These are phyloP conservation scores for Pseudoatta argentina DNA, from an alignment of 1,140 invertebrate genomes.

Conservation along the genomic window DNA sequence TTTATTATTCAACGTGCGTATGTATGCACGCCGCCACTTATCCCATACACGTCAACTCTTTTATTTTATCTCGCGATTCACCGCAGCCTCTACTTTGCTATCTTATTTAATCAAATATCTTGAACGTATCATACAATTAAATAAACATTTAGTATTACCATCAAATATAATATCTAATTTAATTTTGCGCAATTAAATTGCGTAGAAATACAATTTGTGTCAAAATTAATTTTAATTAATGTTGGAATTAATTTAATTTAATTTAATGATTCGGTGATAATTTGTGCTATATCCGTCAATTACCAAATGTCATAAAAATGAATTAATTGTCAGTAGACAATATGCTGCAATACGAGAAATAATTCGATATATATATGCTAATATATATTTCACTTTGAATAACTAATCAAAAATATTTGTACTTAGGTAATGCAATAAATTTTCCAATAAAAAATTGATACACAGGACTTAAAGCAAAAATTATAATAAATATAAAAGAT, in stretches of 20 bases:
- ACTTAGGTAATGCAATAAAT: neutral
- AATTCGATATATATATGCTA: neutral
- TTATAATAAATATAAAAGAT: neutral
- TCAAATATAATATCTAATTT: neutral
- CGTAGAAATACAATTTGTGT: neutral
- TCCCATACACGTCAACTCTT: conserved; percentile 13
- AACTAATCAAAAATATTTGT: neutral
- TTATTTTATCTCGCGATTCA: conserved; percentile 44
- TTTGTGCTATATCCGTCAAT: neutral
- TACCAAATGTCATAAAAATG: neutral
- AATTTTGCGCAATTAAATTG: neutral
- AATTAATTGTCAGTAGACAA: neutral
- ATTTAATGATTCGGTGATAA: neutral
- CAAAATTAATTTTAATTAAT: conserved; percentile 3
- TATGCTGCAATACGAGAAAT: neutral
- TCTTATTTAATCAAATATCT: conserved; percentile 9
- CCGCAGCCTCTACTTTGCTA: neutral
- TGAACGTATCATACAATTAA: neutral
- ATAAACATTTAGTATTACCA: neutral
- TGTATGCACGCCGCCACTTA: conserved; percentile 6
- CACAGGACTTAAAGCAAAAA: neutral
- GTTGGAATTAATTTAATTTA: conserved; percentile 2
- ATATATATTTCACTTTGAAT: neutral
- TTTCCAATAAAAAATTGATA: neutral
- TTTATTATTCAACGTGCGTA: conserved; percentile 19